Base-by-base conservation (phyloP, 2,888 invertebrate genomes). In the Scelioninae gen. 1 region DNA sequence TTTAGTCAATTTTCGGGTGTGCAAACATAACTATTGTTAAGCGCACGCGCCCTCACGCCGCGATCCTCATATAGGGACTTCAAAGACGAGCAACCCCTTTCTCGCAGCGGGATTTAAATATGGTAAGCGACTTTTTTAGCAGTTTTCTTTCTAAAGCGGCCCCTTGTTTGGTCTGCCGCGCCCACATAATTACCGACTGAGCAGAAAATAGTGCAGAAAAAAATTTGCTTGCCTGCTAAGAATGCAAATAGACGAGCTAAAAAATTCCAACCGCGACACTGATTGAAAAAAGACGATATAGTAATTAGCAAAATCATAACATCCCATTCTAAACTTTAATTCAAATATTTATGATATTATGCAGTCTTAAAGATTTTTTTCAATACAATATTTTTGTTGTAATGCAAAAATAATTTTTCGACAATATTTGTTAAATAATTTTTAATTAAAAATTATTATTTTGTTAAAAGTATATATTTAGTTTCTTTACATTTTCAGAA, bases 101-200 rank as follows among this genome's bases (percentile, higher is more conserved):
- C 86, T 83, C 83, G 77, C 86, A 81, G 84, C 87, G 80, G 87
- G 86, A 88, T 88, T 88, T 88, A 88, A 88, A 88, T 88, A 86
- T 88, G 85, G 80, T 84, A 83, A 87, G 84, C 87, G 85, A 87
- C 85, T 89, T 89, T 88, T 89, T 88, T 84, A 66, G 79, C 79
- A 65, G 81, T 80, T 76, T 87, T 84, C 84, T 86, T 85, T 79
- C 81, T 75, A 79, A 74, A 75, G 81, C 83, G 83, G 85, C 87
- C 91, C 91, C 91, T 90, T 91, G 91, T 91, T 91, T 91, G 91
- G 91, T 90, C 88, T 91, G 88, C 88, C 91, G 91, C 91, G 91
- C 91, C 91, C 91, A 91, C 91, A 91, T 91, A 91, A 91, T 91
- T 91, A 91, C 91, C 91, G 87, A 87, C 87, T 84, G 86, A 88